Percentiles rank a stretch among this genome's conserved stretches.
Conservation (phyloP, 2,113 vertebrate genomes). For the Pandion haliaetus region DNA sequence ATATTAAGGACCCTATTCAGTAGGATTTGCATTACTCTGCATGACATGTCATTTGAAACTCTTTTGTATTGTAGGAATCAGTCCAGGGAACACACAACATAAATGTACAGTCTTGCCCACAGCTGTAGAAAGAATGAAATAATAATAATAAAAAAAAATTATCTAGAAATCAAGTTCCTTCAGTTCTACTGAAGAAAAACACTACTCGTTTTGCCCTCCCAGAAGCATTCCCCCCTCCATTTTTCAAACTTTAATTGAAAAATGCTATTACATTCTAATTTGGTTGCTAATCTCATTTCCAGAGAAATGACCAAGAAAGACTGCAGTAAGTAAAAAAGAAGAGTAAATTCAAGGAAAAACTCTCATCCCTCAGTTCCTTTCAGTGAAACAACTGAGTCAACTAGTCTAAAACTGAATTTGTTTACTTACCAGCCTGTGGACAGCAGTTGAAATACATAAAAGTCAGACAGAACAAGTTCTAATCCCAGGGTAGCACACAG, state of each 20-base stretch:
- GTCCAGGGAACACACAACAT: not conserved
- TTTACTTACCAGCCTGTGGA: not conserved
- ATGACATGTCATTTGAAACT: slow-evolving; percentile 24
- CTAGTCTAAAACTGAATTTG: not conserved
- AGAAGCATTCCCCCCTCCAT: not conserved
- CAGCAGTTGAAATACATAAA: not conserved
- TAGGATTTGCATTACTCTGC: slow-evolving; percentile 10
- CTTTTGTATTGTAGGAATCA: not conserved
- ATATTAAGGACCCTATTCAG: not conserved
- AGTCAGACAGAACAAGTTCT: not conserved
- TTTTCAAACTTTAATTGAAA: not conserved
- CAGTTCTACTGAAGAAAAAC: not conserved
- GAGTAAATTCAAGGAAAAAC: not conserved
- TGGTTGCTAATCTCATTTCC: not conserved
- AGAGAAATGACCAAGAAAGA: not conserved
- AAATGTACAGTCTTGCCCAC: not conserved
- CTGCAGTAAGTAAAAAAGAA: not conserved
- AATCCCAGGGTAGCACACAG: not conserved
- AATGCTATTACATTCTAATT: not conserved
- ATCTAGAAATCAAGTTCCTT: slow-evolving; percentile 4
- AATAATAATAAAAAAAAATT: not conserved
- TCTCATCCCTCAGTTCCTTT: not conserved
- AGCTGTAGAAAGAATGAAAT: not conserved
- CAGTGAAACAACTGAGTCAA: not conserved
- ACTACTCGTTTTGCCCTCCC: not conserved